Percentiles rank a stretch among this genome's conserved stretches.
Conservation (phyloP, 2,888 invertebrate species). For the Galerucella nymphaeae region DNA sequence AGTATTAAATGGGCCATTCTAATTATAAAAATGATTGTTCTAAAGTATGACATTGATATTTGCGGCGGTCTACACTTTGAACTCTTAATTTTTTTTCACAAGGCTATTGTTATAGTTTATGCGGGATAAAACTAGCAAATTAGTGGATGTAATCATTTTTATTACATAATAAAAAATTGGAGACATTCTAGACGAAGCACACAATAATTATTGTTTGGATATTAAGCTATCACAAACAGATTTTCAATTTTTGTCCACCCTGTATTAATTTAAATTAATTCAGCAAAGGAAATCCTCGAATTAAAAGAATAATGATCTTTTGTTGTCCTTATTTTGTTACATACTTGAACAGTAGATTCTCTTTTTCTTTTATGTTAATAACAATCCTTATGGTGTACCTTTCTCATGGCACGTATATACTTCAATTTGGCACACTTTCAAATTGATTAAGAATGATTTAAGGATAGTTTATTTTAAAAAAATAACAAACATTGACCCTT, state of each 20-base stretch:
- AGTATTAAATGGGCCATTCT: constrained; percentile 12
- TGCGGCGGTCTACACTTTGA: not conserved
- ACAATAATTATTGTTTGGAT: no score
- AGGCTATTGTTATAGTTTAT: not conserved
- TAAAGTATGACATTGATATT: not conserved
- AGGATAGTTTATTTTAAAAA: not conserved
- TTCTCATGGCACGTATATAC: not conserved
- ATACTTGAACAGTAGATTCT: no score
- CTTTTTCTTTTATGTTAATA: no score
- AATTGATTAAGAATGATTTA: not conserved
- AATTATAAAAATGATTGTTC: constrained; percentile 2
- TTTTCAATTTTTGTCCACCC: no score
- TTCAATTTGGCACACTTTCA: not conserved
- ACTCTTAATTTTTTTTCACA: not conserved
- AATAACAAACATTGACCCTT: constrained; percentile 7
- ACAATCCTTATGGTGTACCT: not conserved
- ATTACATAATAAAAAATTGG: no score
- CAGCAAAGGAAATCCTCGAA: no score
- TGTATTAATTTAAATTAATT: no score
- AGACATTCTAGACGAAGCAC: no score
- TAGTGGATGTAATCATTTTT: not conserved
- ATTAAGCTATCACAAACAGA: no score
- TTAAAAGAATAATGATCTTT: no score
- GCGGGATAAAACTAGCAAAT: not conserved
- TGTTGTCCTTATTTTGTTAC: no score